Evolutionary conservation across 2,113 vertebrate species (phyloP).

Genomic region (Tupaia chinensis): DNA sequence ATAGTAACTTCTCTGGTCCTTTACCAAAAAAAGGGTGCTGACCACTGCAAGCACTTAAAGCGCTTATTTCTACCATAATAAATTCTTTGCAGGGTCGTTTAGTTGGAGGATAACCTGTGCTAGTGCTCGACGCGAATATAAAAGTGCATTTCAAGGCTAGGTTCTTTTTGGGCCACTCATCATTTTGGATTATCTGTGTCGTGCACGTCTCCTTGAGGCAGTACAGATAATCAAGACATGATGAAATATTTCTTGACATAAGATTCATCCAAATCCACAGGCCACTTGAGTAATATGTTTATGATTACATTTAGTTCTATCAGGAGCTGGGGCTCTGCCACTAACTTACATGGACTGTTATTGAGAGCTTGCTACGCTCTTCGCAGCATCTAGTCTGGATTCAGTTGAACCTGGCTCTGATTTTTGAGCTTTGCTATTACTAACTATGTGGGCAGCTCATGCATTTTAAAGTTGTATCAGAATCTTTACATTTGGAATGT

Average conservation of each 20-base stretch:
- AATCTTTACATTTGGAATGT: background rate
- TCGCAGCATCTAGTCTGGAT: background rate
- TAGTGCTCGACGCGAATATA: background rate
- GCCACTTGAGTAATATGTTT: background rate
- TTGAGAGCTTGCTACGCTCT: fast-evolving
- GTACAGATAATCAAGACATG: background rate
- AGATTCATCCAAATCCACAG: background rate
- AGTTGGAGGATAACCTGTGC: background rate
- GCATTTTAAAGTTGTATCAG: background rate
- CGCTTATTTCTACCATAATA: background rate
- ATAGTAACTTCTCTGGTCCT: background rate
- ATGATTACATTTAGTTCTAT: background rate
- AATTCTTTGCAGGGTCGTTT: background rate
- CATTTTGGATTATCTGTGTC: background rate
- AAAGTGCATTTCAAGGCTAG: background rate
- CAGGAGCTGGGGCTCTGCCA: background rate
- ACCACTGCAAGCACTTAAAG: background rate
- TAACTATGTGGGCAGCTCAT: background rate
- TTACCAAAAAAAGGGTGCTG: background rate
- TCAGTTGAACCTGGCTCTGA: background rate
- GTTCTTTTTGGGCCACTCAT: background rate
- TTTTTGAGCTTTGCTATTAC: background rate
- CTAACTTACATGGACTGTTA: background rate
- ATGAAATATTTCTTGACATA: background rate
- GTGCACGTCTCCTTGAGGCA: background rate